phyloP scores from a whole-genome alignment of 2,797 vertebrate species.

The Cyprinella venusta region DNA sequence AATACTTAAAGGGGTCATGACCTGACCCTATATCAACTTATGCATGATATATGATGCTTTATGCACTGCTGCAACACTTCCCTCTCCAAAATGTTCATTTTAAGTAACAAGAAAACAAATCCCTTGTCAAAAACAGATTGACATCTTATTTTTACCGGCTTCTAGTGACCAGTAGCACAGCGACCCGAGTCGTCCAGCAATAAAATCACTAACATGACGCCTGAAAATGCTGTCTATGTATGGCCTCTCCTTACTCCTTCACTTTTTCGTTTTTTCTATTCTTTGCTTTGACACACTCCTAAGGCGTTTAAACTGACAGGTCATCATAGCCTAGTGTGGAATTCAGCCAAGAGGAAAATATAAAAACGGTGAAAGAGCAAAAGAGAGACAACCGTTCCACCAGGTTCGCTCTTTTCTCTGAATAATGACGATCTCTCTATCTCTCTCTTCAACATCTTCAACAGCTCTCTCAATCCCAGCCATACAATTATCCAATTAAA shows the following conservation, averaged over 20 bases:
- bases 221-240: neutral
- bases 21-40: too few relatives aligned
- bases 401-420: neutral
- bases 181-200: neutral
- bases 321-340: conserved; percentile 19
- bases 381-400: neutral
- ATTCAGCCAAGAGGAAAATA: conserved; percentile 24
- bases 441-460: neutral
- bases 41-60: neutral
- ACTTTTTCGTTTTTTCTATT: neutral
- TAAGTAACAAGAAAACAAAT: neutral
- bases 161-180: neutral
- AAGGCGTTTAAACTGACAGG: conserved; percentile 14
- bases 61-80: neutral
- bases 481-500: conserved; percentile 39
- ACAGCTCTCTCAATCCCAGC: conserved; percentile 17
- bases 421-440: conserved; percentile 8
- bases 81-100: neutral
- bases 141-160: neutral
- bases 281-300: neutral
- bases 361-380: neutral
- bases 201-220: neutral
- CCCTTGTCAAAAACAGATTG: neutral
- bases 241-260: neutral
- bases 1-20: too few relatives aligned